These are phyloP conservation scores for Lathronympha strigana DNA, from an alignment of 2,888 invertebrate species.

Conservation along the genomic window DNA sequence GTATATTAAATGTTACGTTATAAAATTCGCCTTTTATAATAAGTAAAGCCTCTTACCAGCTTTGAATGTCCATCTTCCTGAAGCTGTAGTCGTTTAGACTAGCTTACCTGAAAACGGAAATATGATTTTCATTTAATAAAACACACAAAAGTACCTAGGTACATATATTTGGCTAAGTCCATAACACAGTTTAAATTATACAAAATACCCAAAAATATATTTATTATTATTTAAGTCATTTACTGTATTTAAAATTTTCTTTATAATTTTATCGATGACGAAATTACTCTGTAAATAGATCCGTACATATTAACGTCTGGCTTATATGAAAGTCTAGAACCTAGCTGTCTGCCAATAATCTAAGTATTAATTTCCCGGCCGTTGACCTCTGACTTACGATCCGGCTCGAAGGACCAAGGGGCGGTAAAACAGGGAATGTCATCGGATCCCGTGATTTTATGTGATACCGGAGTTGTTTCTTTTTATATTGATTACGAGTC, in stretches of 20 bases:
- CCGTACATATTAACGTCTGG: conserved; percentile 17
- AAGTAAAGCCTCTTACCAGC: too few species aligned
- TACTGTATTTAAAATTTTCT: background rate
- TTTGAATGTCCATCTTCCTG: too few species aligned
- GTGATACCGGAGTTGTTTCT: conserved; percentile 36
- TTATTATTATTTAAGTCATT: too few species aligned
- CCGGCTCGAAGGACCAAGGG: conserved; percentile 46
- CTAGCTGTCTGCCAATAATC: conserved; percentile 31
- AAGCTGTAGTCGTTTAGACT: too few species aligned
- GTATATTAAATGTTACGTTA: too few species aligned
- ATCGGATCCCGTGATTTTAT: conserved; percentile 58
- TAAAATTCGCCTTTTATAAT: too few species aligned
- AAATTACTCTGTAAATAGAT: background rate
- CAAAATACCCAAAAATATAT: too few species aligned
- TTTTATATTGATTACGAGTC: conserved; percentile 6
- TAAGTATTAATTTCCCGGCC: conserved; percentile 31
- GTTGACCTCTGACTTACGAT: conserved; percentile 46
- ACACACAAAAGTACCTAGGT: too few species aligned
- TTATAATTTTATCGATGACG: background rate
- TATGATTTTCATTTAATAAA: too few species aligned
- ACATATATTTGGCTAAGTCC: too few species aligned
- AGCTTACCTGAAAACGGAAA: too few species aligned
- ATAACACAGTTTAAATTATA: too few species aligned
- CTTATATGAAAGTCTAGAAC: conserved; percentile 24
- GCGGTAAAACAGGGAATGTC: conserved; percentile 52